Evolutionary conservation across 2,888 invertebrate genomes (phyloP).

Genomic region (Cryptocephalus moraei): DNA sequence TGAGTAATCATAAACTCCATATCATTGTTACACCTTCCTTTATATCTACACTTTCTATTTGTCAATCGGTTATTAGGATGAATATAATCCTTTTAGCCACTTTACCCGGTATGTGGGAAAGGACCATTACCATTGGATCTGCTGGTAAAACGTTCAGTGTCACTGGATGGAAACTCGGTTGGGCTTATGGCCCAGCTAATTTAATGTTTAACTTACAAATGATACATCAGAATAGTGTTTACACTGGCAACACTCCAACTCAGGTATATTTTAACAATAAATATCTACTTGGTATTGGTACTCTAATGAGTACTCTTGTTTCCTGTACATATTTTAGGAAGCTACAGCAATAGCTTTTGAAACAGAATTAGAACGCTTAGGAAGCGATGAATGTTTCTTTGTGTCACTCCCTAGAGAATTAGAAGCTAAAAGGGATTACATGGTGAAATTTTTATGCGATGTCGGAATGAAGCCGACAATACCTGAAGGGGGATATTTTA

Average conservation of each 20-base stretch:
- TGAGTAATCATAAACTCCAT: no score
- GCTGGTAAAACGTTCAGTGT: conserved; percentile 97
- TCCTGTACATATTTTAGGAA: conserved; percentile 65
- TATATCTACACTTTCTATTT: no score
- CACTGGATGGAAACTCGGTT: conserved; percentile 95
- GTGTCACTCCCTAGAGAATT: conserved; percentile 63
- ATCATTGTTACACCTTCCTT: no score
- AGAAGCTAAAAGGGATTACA: conserved; percentile 65
- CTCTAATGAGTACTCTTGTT: conserved; percentile 4
- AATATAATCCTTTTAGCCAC: conserved; percentile 50
- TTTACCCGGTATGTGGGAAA: conserved; percentile 94
- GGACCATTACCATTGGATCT: conserved; percentile 93
- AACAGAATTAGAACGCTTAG: conserved; percentile 60
- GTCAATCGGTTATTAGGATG: no score
- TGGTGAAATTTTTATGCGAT: conserved; percentile 62
- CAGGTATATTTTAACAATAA: conserved; percentile 45
- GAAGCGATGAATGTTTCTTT: conserved; percentile 75
- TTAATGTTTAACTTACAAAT: conserved; percentile 73
- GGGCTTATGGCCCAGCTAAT: conserved; percentile 84
- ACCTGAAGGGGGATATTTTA: conserved; percentile 96
- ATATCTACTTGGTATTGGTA: background rate
- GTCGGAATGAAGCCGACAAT: conserved; percentile 84
- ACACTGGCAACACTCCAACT: conserved; percentile 81
- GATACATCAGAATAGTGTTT: conserved; percentile 91
- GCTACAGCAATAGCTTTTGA: conserved; percentile 88